phyloP scores from a whole-genome alignment of 2,113 vertebrate species.

The Xenopus borealis region DNA sequence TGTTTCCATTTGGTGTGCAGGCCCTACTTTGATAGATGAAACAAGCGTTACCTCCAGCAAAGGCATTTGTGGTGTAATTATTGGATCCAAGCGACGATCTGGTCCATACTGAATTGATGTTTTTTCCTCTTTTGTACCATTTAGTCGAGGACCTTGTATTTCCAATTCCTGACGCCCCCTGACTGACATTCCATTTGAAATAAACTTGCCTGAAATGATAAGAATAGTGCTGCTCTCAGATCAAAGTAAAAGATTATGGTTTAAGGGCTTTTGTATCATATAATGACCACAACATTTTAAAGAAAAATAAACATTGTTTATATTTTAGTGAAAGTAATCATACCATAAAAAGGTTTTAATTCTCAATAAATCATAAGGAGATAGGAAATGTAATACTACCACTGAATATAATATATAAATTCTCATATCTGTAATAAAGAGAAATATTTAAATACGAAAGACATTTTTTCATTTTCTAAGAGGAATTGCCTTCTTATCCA shows the following conservation, averaged over 20 bases:
- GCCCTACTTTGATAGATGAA: too few relatives aligned
- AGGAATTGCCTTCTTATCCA: too few relatives aligned
- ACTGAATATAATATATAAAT: too few relatives aligned
- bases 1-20: too few relatives aligned
- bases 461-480: too few relatives aligned
- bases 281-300: not conserved
- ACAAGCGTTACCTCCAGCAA: constrained; percentile 80
- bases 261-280: not conserved
- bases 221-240: constrained; percentile 1
- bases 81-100: constrained; percentile 86
- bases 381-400: too few relatives aligned
- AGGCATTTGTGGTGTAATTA: constrained; percentile 90
- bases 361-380: too few relatives aligned
- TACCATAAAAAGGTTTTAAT: too few relatives aligned
- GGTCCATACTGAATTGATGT: constrained; percentile 84
- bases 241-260: too few relatives aligned
- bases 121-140: constrained; percentile 95
- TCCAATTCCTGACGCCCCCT: constrained; percentile 89
- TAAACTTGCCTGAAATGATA: constrained; percentile 64
- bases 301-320: not conserved
- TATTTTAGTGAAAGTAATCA: not conserved
- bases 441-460: too few relatives aligned
- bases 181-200: constrained; percentile 72
- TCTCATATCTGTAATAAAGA: too few relatives aligned
- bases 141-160: constrained; percentile 90